Conservation (phyloP, 2,113 vertebrate species). For the Morone saxatilis region DNA sequence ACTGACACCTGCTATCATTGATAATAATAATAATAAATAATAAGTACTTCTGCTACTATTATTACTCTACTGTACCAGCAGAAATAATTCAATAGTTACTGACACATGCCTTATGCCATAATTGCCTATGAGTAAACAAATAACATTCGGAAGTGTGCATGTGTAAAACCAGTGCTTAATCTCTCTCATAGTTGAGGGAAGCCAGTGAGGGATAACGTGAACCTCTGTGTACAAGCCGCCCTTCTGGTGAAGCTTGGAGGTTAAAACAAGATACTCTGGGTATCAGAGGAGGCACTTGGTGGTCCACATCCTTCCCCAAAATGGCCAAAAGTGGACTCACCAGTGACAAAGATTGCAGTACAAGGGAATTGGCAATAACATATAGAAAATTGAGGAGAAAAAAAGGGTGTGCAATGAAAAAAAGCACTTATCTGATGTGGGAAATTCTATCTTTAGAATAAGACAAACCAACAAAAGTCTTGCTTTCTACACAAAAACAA, state of each 20-base stretch:
- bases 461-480: neutral
- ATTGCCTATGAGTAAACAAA: neutral
- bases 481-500: neutral
- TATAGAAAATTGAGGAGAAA: neutral
- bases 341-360: neutral
- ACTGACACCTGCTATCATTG: neutral
- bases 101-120: neutral
- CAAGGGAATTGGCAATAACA: neutral
- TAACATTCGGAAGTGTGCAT: neutral
- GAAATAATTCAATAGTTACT: neutral
- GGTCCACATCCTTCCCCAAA: neutral
- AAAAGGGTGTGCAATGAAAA: neutral
- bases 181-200: neutral
- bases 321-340: neutral
- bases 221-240: neutral
- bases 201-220: neutral
- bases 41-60: neutral
- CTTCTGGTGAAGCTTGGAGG: neutral
- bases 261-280: neutral
- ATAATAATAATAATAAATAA: neutral
- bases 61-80: neutral
- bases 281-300: neutral
- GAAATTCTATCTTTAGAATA: neutral
- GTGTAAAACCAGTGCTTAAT: neutral
- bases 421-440: neutral